These are phyloP conservation scores for Xestobium rufovillosum DNA, from an alignment of 2,888 invertebrate species.

Conservation along the genomic window DNA sequence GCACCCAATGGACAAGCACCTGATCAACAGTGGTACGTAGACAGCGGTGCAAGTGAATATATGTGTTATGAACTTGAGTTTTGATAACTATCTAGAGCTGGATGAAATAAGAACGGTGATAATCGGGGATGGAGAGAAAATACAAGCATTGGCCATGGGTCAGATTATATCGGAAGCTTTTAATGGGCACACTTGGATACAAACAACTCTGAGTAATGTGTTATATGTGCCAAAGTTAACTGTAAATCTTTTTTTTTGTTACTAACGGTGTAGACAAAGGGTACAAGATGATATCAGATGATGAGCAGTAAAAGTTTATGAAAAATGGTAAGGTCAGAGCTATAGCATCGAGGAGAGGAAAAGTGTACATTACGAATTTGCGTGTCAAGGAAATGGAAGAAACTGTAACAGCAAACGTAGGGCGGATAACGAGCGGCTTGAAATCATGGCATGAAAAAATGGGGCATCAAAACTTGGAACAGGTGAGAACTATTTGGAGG, in stretches of 20 bases:
- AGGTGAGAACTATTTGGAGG: constrained; percentile 10
- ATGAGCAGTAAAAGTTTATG: constrained; percentile 20
- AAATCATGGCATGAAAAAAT: constrained; percentile 12
- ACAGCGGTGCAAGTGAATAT: constrained; percentile 18
- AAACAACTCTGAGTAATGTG: constrained; percentile 19
- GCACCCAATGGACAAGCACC: background rate
- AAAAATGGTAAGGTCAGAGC: constrained; percentile 17
- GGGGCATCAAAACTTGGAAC: constrained; percentile 13
- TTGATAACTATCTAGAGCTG: constrained; percentile 12
- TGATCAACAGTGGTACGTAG: constrained; percentile 9
- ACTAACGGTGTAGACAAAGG: constrained; percentile 26
- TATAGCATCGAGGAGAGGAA: constrained; percentile 15
- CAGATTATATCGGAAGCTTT: constrained; percentile 25
- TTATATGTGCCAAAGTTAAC: constrained; percentile 21
- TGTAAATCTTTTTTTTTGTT: constrained; percentile 27
- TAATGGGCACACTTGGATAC: constrained; percentile 24
- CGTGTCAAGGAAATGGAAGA: background rate
- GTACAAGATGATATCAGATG: constrained; percentile 19
- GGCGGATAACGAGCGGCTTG: constrained; percentile 9
- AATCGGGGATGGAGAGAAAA: constrained; percentile 21
- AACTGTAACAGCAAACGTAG: background rate
- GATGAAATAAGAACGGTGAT: background rate
- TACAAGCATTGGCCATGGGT: constrained; percentile 25
- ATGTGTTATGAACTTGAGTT: constrained; percentile 17
- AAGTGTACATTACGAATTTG: constrained; percentile 16